A percentile compares a stretch with the other conserved stretches of the same genome.
These are phyloP conservation scores for Eurystomus gularis DNA, from an alignment of 2,113 vertebrate species.

Conservation along the genomic window DNA sequence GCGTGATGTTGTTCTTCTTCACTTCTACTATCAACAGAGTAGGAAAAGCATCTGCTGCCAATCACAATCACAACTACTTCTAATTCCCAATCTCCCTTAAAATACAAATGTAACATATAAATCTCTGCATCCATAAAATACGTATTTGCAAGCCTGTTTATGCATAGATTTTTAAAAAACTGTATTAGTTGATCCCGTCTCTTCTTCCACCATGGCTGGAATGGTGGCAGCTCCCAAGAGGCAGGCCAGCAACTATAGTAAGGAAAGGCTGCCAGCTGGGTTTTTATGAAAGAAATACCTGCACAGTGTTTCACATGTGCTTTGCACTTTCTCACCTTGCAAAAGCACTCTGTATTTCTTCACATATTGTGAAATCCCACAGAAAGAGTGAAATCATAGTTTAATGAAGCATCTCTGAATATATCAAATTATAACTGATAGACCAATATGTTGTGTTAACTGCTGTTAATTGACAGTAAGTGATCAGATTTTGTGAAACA, in stretches of 20 bases:
- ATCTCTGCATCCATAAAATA: background rate
- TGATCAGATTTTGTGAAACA: background rate
- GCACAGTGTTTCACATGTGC: background rate
- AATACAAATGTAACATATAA: background rate
- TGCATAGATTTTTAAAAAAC: background rate
- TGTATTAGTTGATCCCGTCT: background rate
- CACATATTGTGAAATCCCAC: background rate
- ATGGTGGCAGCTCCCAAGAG: background rate
- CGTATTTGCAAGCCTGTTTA: background rate
- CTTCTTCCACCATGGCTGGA: background rate
- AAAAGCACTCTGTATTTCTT: background rate
- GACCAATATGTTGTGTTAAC: background rate
- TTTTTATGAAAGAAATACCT: conserved; percentile 5
- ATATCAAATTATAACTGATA: background rate
- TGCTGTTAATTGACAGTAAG: background rate
- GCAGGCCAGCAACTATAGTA: background rate
- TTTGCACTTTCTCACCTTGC: conserved; percentile 5
- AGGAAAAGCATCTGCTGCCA: conserved; percentile 18
- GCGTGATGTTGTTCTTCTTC: background rate
- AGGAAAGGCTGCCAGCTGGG: background rate
- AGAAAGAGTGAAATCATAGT: background rate
- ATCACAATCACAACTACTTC: background rate
- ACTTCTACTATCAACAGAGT: background rate
- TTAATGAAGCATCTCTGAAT: background rate
- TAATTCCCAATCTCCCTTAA: background rate